Conservation (phyloP, 1,140 invertebrate genomes). For the Mizuhopecten yessoensis region DNA sequence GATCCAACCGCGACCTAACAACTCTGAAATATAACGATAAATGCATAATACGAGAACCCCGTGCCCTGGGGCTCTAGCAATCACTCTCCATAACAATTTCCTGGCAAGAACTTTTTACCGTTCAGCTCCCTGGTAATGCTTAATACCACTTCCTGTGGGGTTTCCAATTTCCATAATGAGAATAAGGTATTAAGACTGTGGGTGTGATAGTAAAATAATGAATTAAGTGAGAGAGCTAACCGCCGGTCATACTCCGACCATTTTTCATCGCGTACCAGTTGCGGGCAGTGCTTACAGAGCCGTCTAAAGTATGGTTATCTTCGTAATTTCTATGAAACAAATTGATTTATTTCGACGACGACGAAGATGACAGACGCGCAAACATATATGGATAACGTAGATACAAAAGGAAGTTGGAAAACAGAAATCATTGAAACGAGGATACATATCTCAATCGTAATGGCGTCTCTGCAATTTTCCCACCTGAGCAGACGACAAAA, state of each 20-base stretch:
- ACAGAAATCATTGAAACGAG: no score
- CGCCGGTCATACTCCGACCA: not conserved
- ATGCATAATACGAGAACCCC: no score
- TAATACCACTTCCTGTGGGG: not conserved
- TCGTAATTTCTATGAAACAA: not conserved
- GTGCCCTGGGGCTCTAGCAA: no score
- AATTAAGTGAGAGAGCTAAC: not conserved
- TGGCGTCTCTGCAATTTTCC: no score
- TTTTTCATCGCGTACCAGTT: not conserved
- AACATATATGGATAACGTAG: no score
- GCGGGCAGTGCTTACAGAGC: not conserved
- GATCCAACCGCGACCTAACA: no score
- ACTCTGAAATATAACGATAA: no score
- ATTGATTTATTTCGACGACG: no score
- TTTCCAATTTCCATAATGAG: conserved; percentile 39
- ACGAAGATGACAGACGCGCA: no score
- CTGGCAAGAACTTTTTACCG: not conserved
- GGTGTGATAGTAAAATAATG: not conserved
- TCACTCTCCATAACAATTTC: not conserved
- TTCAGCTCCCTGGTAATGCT: not conserved
- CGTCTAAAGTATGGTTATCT: not conserved
- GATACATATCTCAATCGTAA: no score
- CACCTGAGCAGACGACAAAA: no score
- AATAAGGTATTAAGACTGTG: not conserved
- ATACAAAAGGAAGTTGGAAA: no score